Evolutionary conservation across 2,888 invertebrate species (phyloP).

Genomic region (Heliconius cydno): DNA sequence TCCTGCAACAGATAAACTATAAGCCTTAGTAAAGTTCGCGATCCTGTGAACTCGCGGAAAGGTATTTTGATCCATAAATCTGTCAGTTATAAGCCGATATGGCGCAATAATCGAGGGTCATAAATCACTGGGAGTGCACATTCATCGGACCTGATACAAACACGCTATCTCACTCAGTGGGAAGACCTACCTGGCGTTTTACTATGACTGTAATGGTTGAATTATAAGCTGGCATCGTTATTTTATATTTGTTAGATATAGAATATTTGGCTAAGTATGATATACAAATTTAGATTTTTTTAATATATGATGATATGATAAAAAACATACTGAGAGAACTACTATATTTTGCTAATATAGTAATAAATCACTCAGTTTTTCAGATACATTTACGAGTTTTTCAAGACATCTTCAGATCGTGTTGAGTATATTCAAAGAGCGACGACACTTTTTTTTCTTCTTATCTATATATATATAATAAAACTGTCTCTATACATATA

Average conservation of each 20-base stretch:
- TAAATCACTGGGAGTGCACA: slow-evolving; percentile 62
- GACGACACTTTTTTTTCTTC: no score
- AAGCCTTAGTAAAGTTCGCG: slow-evolving; percentile 35
- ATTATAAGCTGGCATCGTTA: slow-evolving; percentile 12
- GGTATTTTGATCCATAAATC: slow-evolving; percentile 49
- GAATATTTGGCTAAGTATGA: not conserved
- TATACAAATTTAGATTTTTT: no score
- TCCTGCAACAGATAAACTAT: slow-evolving; percentile 12
- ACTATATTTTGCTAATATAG: no score
- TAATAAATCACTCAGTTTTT: no score
- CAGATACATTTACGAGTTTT: no score
- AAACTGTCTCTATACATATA: no score
- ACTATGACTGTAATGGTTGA: slow-evolving; percentile 28
- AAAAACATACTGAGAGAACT: no score
- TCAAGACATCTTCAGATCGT: no score
- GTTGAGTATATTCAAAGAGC: no score
- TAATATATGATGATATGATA: no score
- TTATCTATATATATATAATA: no score
- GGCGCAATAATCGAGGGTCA: slow-evolving; percentile 53
- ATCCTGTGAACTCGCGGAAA: slow-evolving; percentile 41
- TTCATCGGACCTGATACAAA: slow-evolving; percentile 49
- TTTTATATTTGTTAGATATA: not conserved
- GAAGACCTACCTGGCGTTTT: slow-evolving; percentile 40
- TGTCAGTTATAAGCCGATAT: slow-evolving; percentile 50
- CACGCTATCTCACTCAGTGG: slow-evolving; percentile 45